Evolutionary conservation across 2,888 invertebrate genomes (phyloP).

Genomic region (Galerucella pusilla): DNA sequence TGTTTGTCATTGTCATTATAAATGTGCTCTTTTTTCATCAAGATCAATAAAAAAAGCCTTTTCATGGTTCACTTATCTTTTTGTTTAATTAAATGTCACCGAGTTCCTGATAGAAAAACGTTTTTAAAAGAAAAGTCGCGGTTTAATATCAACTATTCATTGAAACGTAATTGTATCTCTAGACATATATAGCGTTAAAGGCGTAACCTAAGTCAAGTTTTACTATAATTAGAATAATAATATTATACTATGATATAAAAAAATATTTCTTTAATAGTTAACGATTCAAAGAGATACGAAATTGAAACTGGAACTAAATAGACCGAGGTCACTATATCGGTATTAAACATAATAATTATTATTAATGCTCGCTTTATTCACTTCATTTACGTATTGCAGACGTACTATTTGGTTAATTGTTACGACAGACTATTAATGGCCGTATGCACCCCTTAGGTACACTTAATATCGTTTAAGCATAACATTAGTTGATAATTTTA

Average conservation of each 20-base stretch:
- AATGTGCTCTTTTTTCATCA: not conserved
- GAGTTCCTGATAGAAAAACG: not conserved
- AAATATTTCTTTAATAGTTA: constrained; percentile 13
- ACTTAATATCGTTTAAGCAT: too few relatives aligned
- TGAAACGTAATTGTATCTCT: not conserved
- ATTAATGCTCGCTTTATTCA: constrained; percentile 13
- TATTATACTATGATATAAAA: not conserved
- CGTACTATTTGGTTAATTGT: not conserved
- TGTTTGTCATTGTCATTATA: not conserved
- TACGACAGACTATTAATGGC: not conserved
- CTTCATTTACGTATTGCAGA: too few relatives aligned
- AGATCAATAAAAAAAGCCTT: not conserved
- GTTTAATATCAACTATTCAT: not conserved
- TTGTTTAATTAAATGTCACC: not conserved
- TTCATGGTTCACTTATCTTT: not conserved
- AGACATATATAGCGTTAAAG: constrained; percentile 4
- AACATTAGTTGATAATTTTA: too few relatives aligned
- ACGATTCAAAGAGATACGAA: constrained; percentile 30
- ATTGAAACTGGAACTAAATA: constrained; percentile 38
- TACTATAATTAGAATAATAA: constrained; percentile 19
- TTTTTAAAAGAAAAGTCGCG: not conserved
- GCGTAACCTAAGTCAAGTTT: constrained; percentile 4
- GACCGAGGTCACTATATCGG: constrained; percentile 39
- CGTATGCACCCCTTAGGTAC: too few relatives aligned
- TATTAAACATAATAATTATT: constrained; percentile 35